phyloP scores from a whole-genome alignment of 2,888 invertebrate species.

The Pterobdella sp. region DNA sequence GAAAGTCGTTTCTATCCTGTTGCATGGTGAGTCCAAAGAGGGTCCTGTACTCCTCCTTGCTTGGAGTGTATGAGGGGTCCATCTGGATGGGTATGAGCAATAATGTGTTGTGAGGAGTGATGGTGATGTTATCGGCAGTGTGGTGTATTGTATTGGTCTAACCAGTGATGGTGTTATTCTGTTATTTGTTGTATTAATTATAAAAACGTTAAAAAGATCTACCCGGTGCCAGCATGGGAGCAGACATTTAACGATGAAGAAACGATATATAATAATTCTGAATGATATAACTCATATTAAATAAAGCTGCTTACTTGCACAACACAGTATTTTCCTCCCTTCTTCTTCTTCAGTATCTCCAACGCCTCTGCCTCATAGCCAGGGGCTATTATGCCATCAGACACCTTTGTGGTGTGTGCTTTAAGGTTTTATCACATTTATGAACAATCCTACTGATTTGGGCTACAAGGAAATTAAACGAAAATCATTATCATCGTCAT shows the following conservation, averaged over 20 bases:
- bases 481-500: not conserved
- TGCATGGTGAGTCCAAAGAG: constrained; percentile 76
- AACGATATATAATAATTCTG: not conserved
- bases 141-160: not conserved
- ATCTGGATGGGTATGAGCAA: constrained; percentile 58
- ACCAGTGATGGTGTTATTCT: not conserved
- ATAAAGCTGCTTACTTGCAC: constrained; percentile 57
- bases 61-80: constrained; percentile 75
- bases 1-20: constrained; percentile 79
- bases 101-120: not conserved
- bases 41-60: constrained; percentile 69
- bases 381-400: constrained; percentile 95
- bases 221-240: not conserved
- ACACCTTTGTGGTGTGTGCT: too few species aligned
- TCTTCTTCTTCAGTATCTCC: constrained; percentile 81
- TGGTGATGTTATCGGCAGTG: not conserved
- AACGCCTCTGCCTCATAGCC: constrained; percentile 77
- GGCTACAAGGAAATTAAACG: too few species aligned
- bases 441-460: too few species aligned
- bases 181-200: not conserved
- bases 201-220: too few species aligned
- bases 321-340: constrained; percentile 82
- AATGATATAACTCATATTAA: not conserved
- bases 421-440: too few species aligned
- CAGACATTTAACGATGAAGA: not conserved